Conservation (phyloP, 2,888 invertebrate species). For the Rhagophthalmus giganteus region DNA sequence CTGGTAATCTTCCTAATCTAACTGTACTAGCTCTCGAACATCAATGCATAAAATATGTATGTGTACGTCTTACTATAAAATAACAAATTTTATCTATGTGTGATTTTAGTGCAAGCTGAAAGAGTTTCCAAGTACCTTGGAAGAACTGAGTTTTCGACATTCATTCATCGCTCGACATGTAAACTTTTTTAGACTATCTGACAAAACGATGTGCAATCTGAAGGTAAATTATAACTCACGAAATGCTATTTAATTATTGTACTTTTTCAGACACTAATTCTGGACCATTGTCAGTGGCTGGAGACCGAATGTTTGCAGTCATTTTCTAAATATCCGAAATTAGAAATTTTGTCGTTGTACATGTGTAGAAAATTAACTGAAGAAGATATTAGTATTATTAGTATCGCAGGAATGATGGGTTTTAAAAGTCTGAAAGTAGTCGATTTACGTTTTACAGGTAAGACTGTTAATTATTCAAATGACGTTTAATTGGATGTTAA, state of each 20-base stretch:
- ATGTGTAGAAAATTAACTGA: slow-evolving; percentile 70
- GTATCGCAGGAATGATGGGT: slow-evolving; percentile 73
- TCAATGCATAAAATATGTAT: slow-evolving; percentile 43
- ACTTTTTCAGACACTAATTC: slow-evolving; percentile 63
- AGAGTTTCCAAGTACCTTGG: slow-evolving; percentile 66
- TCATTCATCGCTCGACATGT: slow-evolving; percentile 40
- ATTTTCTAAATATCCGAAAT: slow-evolving; percentile 67
- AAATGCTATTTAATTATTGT: neutral
- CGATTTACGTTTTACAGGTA: slow-evolving; percentile 52
- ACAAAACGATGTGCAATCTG: slow-evolving; percentile 26
- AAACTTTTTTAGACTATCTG: slow-evolving; percentile 42
- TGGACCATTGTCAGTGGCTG: slow-evolving; percentile 76
- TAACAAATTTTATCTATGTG: slow-evolving; percentile 33
- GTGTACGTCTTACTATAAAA: neutral
- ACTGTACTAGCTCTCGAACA: slow-evolving; percentile 50
- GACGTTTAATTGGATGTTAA: neutral
- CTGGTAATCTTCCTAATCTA: slow-evolving; percentile 35
- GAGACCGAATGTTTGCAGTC: slow-evolving; percentile 72
- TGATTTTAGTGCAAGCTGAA: slow-evolving; percentile 61
- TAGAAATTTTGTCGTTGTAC: slow-evolving; percentile 65
- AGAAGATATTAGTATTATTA: slow-evolving; percentile 67
- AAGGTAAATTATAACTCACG: slow-evolving; percentile 21
- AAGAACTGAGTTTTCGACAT: slow-evolving; percentile 63
- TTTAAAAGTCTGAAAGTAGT: slow-evolving; percentile 60
- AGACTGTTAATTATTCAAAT: slow-evolving; percentile 6